Conservation (phyloP, 2,797 vertebrate species). For the Melanotaenia nigrans region DNA sequence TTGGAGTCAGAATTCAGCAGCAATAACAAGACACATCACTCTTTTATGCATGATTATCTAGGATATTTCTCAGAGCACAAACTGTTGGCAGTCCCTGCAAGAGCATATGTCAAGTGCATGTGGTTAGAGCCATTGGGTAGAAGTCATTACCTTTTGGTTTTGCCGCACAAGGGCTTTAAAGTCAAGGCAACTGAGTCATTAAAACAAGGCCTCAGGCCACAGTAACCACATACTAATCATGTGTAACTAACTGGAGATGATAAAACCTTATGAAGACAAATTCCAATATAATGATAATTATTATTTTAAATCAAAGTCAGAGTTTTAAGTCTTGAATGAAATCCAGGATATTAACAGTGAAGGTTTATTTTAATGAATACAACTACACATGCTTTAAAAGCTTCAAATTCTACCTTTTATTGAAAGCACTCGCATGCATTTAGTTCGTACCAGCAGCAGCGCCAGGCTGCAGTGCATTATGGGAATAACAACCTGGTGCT, state of each 20-base stretch:
- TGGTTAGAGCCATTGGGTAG: conserved; percentile 15
- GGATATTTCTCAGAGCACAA: conserved; percentile 4
- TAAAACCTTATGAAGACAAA: conserved; percentile 20
- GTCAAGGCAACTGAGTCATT: conserved; percentile 47
- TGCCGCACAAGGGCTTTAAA: conserved; percentile 47
- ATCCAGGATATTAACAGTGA: neutral
- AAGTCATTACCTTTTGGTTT: conserved; percentile 40
- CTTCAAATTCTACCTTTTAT: neutral
- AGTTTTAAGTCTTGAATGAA: conserved; percentile 1
- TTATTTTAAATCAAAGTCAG: neutral
- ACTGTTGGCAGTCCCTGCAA: conserved; percentile 3
- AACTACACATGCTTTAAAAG: neutral
- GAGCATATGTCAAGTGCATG: conserved; percentile 15
- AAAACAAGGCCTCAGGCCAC: conserved; percentile 52
- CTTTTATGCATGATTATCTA: conserved; percentile 3
- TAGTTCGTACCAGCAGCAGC: neutral
- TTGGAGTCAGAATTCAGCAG: neutral
- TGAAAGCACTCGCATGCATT: conserved; percentile 9
- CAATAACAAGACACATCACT: neutral
- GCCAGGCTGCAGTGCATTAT: conserved; percentile 48
- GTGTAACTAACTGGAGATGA: conserved; percentile 55
- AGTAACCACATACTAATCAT: conserved; percentile 30
- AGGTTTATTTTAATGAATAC: neutral
- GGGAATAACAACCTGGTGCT: conserved; percentile 68
- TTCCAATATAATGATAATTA: neutral